These are phyloP conservation scores for Parochlus steinenii DNA, from an alignment of 2,888 invertebrate genomes.

Conservation along the genomic window DNA sequence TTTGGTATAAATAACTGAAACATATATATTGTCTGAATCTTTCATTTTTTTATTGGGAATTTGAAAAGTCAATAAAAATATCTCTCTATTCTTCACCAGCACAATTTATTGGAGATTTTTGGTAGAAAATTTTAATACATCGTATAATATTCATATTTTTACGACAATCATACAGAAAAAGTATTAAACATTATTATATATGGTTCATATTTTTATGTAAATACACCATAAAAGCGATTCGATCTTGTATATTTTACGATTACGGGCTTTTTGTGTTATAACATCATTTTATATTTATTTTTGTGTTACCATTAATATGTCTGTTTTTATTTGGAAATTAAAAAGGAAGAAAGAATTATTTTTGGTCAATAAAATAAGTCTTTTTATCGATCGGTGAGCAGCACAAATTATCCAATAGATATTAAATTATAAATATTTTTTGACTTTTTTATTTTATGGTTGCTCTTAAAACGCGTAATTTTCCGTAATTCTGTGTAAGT, in stretches of 20 bases:
- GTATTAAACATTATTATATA: neutral
- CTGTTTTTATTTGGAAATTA: neutral
- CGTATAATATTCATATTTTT: neutral
- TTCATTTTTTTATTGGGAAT: no score
- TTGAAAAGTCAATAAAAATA: no score
- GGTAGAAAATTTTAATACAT: neutral
- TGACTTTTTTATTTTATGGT: no score
- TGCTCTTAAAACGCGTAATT: no score
- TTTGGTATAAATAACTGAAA: no score
- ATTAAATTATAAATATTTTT: no score
- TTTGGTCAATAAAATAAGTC: constrained; percentile 6
- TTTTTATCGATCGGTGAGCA: constrained; percentile 9
- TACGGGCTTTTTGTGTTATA: neutral
- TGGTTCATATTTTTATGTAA: neutral
- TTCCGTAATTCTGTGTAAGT: no score
- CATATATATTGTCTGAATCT: no score
- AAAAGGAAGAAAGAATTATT: neutral
- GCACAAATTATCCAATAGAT: no score
- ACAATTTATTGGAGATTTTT: neutral
- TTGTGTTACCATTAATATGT: neutral
- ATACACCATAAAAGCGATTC: constrained; percentile 10
- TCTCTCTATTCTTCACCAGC: no score
- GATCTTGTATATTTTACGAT: no score
- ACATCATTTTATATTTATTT: neutral
- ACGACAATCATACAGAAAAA: neutral